These are phyloP conservation scores for Erythrocercus mccallii DNA, from an alignment of 2,113 vertebrate genomes.

Conservation along the genomic window DNA sequence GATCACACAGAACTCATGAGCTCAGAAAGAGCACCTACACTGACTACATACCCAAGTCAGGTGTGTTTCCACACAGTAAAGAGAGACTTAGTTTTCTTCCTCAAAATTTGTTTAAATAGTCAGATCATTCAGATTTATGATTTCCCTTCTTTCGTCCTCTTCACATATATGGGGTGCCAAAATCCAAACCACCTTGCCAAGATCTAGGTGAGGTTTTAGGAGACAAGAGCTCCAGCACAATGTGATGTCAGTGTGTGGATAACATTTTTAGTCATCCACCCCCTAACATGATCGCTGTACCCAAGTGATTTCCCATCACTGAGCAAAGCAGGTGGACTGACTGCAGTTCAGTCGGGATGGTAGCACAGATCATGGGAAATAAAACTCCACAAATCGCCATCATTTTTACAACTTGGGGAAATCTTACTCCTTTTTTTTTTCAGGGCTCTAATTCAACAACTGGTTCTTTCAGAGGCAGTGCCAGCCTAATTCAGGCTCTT, in stretches of 20 bases:
- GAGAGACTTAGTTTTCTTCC: not conserved
- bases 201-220: not conserved
- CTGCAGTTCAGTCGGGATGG: not conserved
- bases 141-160: not conserved
- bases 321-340: not conserved
- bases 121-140: not conserved
- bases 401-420: not conserved
- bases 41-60: not conserved
- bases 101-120: not conserved
- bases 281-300: not conserved
- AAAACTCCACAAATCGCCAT: not conserved
- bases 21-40: not conserved
- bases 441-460: not conserved
- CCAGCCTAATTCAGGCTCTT: not conserved
- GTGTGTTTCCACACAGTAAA: not conserved
- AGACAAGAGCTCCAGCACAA: not conserved
- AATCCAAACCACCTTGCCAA: not conserved
- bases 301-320: not conserved
- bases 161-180: not conserved
- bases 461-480: not conserved
- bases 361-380: not conserved
- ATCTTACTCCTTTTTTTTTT: not conserved
- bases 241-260: fast-evolving
- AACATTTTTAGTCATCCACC: not conserved
- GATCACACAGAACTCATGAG: not conserved